A percentile compares a stretch with the other conserved stretches of the same genome.
Evolutionary conservation across 1,140 invertebrate genomes (phyloP).

Genomic region (Sycobia sp.): DNA sequence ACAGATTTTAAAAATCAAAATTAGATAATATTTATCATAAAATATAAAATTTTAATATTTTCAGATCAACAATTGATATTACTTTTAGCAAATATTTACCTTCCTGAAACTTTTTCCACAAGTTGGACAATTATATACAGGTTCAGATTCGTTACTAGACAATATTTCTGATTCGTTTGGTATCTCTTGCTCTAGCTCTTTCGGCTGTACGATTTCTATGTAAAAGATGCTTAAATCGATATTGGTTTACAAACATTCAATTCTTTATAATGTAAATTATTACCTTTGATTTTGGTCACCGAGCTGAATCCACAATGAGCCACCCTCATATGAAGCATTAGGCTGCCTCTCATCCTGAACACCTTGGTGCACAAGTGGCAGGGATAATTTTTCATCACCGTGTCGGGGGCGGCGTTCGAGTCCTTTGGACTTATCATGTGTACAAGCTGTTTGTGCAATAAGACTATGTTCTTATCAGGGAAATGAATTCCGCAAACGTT

Average conservation of each 20-base stretch:
- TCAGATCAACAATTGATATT: no score
- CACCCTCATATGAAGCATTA: conserved; percentile 81
- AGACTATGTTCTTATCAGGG: conserved; percentile 70
- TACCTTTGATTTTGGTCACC: not conserved
- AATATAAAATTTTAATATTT: no score
- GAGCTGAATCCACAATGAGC: conserved; percentile 68
- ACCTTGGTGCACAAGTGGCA: conserved; percentile 80
- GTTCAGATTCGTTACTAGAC: conserved; percentile 2
- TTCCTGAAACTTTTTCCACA: conserved; percentile 64
- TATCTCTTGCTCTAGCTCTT: not conserved
- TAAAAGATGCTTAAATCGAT: not conserved
- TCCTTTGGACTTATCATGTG: conserved; percentile 69
- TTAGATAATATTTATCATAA: no score
- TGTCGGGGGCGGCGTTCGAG: conserved; percentile 41
- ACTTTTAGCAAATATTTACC: conserved; percentile 46
- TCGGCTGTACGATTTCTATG: not conserved
- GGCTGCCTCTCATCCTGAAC: conserved; percentile 79
- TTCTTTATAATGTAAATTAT: not conserved
- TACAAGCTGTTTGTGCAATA: conserved; percentile 75
- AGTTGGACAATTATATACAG: conserved; percentile 55
- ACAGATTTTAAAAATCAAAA: no score
- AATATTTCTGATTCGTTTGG: not conserved
- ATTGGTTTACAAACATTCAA: no score
- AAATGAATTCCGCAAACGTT: conserved; percentile 76
- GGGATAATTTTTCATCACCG: conserved; percentile 65